A percentile compares a stretch with the other conserved stretches of the same genome.
Conservation (phyloP, 2,797 vertebrate genomes). For the Melanogrammus aeglefinus region DNA sequence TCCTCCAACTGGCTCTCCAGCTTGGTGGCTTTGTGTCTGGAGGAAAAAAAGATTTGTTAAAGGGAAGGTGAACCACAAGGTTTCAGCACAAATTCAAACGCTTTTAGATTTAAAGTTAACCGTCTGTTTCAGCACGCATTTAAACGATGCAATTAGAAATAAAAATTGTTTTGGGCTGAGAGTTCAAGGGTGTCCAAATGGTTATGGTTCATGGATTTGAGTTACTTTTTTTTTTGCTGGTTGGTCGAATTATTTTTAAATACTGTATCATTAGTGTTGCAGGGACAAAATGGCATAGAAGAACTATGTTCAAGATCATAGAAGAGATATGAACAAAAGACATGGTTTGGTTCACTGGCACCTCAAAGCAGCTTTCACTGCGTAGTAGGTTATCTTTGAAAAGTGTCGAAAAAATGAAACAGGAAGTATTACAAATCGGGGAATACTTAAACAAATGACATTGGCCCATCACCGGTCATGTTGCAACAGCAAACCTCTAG, state of each 20-base stretch:
- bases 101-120: neutral
- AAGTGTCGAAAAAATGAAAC: neutral
- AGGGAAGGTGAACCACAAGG: neutral
- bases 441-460: neutral
- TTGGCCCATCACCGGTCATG: neutral
- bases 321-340: neutral
- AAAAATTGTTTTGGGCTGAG: neutral
- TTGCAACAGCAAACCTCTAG: neutral
- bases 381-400: neutral
- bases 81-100: neutral
- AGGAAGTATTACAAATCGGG: neutral
- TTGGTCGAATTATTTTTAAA: neutral
- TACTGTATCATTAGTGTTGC: neutral
- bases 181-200: neutral
- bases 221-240: neutral
- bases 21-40: conserved; percentile 90
- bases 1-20: conserved; percentile 87
- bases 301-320: neutral
- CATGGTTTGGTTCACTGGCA: no score
- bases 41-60: neutral
- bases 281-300: neutral
- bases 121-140: neutral
- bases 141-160: neutral
- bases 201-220: neutral
- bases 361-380: neutral